Conservation (phyloP, 2,113 vertebrate species). For the Bombycilla garrulus region DNA sequence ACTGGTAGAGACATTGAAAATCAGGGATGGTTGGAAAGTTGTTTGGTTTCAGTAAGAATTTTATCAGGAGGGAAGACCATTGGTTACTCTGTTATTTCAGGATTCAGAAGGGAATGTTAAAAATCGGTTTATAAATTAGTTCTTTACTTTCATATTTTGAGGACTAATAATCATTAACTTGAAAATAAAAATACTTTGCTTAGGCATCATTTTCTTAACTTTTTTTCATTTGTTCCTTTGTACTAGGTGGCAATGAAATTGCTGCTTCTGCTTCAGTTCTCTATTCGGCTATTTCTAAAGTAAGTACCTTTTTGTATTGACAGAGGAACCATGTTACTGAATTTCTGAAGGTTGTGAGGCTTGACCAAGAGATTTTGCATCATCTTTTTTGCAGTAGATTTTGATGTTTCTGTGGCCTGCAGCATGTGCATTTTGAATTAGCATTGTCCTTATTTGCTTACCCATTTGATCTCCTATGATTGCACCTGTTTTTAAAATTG, state of each 20-base stretch:
- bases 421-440: neutral
- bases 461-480: neutral
- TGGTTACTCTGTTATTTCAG: neutral
- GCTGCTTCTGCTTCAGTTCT: slow-evolving; percentile 30
- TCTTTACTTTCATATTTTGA: neutral
- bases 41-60: neutral
- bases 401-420: rapidly evolving
- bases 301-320: slow-evolving; percentile 58
- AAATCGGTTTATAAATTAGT: neutral
- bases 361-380: neutral
- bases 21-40: neutral
- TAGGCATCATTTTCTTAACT: neutral
- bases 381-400: neutral
- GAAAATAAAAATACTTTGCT: neutral
- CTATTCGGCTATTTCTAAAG: slow-evolving; percentile 58
- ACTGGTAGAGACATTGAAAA: neutral
- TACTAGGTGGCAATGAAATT: slow-evolving; percentile 47
- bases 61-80: neutral
- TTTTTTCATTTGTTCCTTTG: slow-evolving; percentile 4
- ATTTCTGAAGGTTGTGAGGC: neutral
- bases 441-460: neutral
- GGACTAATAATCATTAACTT: neutral
- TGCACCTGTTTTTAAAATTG: neutral
- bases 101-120: neutral
- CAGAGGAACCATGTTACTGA: neutral